phyloP scores from a whole-genome alignment of 2,113 vertebrate genomes.

The Gadus macrocephalus region DNA sequence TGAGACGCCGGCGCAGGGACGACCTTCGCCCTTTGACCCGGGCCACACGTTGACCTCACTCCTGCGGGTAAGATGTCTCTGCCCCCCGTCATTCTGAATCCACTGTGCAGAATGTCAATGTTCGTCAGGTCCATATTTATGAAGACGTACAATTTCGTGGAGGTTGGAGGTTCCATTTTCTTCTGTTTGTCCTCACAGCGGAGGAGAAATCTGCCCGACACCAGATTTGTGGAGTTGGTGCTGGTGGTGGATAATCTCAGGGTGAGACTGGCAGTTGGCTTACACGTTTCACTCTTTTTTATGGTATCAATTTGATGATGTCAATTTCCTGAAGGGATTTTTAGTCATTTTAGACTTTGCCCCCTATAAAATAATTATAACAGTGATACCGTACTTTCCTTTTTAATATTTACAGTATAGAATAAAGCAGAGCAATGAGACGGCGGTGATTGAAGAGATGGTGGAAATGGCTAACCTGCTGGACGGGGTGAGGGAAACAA shows the following conservation, averaged over 20 bases:
- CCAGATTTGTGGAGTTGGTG: constrained; percentile 80
- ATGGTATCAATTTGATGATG: too few species aligned
- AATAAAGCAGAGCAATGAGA: constrained; percentile 53
- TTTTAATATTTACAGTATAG: constrained; percentile 68
- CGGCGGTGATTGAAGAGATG: constrained; percentile 70
- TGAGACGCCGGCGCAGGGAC: constrained; percentile 14
- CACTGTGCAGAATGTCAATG: background rate
- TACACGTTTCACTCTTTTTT: too few species aligned
- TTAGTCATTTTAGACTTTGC: too few species aligned
- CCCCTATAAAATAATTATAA: too few species aligned
- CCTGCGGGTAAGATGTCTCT: constrained; percentile 57
- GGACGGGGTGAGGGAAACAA: constrained; percentile 73
- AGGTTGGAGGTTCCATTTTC: background rate
- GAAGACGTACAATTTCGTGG: too few species aligned
- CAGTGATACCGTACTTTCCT: background rate
- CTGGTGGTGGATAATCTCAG: constrained; percentile 81
- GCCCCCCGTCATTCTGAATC: background rate
- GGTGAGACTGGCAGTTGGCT: constrained; percentile 57
- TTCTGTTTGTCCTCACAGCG: constrained; percentile 60
- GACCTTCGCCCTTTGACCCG: constrained; percentile 32
- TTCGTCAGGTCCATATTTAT: background rate
- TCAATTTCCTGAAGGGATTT: too few species aligned
- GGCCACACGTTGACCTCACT: constrained; percentile 46
- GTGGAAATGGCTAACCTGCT: constrained; percentile 79
- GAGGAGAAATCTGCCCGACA: constrained; percentile 74